Evolutionary conservation across 2,888 invertebrate species (phyloP), one percentile per base, ranked within the genome.

Genomic region (Gonocerus acuteangulatus): DNA sequence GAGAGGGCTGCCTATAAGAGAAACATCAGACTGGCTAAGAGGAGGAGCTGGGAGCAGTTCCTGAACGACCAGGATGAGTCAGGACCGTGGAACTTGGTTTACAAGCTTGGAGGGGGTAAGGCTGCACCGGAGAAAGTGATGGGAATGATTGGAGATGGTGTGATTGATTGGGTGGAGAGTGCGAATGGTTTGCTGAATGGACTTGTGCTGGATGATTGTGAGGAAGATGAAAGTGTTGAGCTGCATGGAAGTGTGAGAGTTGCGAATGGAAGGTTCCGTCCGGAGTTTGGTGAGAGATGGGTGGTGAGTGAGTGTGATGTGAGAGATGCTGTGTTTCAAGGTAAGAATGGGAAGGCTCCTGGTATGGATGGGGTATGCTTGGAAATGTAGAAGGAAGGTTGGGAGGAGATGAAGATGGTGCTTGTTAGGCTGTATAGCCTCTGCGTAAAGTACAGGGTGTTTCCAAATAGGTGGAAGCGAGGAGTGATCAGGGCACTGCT

Each of bases 391-490:
- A 16, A 21, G 21, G 47, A 47, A 47, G 16, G 48, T 1, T 48
- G 27, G 48, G 23, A 16, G 13, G 48, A 2, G 7, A 22, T 48
- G n/a, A n/a, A n/a, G 9, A n/a, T 4, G 7, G 15, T 22, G 2
- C 7, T 48, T 7, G 15, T 21, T 13, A 48, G 48, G 6, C 22
- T 48, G 2, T 48, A n/a, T 48, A 19, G 22, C 2, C 21, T 15
- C 2, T 48, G 48, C 15, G 6, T 48, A 1, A 22, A 48, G 13
- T 11, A 32, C 13, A 16, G 51, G 16, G 18, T 32, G 13, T 49
- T 61, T 16, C 61, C 56, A 2, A 56, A 13, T 7, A 19, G 18
- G 4, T 61, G 61, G 61, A 44, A 56, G 39, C 23, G 2, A n/a
- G 61, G 39, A 9, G 56, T 13, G 23, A 34, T 56, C 2, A 48